Evolutionary conservation across 2,113 vertebrate genomes (phyloP).

Genomic region (Ceratotherium simum): DNA sequence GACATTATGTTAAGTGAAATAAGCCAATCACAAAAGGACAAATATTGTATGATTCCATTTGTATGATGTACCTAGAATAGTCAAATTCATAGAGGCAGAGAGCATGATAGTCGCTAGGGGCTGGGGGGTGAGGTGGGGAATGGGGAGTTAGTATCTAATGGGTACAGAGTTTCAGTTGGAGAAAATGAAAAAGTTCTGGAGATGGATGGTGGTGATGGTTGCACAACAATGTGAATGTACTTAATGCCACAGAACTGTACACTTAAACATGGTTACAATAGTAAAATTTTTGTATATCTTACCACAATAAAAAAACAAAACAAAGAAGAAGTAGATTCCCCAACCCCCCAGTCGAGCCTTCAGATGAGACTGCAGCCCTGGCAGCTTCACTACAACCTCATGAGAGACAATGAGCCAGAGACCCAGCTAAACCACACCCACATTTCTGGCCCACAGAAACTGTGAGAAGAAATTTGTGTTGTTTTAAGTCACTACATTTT

Average conservation of each 20-base stretch:
- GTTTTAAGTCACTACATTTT: background rate
- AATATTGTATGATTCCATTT: background rate
- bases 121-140: background rate
- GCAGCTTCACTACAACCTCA: background rate
- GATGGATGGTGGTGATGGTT: background rate
- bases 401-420: background rate
- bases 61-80: background rate
- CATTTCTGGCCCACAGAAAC: background rate
- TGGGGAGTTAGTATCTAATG: background rate
- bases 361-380: background rate
- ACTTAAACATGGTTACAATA: background rate
- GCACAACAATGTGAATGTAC: background rate
- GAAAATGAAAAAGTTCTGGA: background rate
- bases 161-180: background rate
- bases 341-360: background rate
- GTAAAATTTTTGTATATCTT: background rate
- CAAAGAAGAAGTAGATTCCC: background rate
- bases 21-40: background rate
- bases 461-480: background rate
- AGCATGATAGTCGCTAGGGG: background rate
- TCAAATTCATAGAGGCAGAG: background rate
- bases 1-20: background rate
- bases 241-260: background rate
- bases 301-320: background rate
- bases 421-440: background rate